Evolutionary conservation across 2,797 vertebrate species (phyloP), one percentile per base, ranked within the genome.

Genomic region (Borostomias antarcticus): DNA sequence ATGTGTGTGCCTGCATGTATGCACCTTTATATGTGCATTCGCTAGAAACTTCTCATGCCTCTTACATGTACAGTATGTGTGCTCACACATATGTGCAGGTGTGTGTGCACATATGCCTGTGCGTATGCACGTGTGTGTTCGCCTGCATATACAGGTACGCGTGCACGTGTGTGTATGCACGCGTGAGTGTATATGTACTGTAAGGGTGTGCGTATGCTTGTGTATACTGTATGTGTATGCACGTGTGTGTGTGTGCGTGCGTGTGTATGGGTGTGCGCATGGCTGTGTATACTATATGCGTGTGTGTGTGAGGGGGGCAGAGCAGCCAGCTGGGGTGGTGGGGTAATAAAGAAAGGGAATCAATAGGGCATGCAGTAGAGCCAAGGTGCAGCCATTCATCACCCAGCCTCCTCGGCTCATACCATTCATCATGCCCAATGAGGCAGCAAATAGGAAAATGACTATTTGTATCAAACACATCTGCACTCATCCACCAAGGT

Each of bases 391-490:
- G 96, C 97, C 96, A 99, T 99, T 97, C 94, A 99, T 98, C 97
- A 99, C 95, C 91, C 94, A 89, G 96, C 97, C 95, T 98, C 95
- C 94, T 96, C 98, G 97, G 98, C 97, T 99, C 94, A 96, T 95
- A 98, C 98, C 97, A 98, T 98, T 99, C 97, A 99, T 99, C 97
- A 99, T 96, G 96, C 95, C 95, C 97, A 99, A 99, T 99, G 97
- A 98, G 97, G 96, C 97, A 98, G 97, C 96, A 99, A 99, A 99
- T 99, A 99, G 97, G 97, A 99, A 99, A 99, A 99, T 99, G 97
- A 99, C 97, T 99, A 99, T 99, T 99, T 99, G 97, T 99, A 99
- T 99, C 97, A 99, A 98, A 98, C 97, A 98, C 97, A 99, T 99
- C 97, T 99, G 97, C 97, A 98, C 97, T 98, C 97, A 99, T 98